phyloP scores from a whole-genome alignment of 2,113 vertebrate genomes.

The Ptilonorhynchus violaceus region DNA sequence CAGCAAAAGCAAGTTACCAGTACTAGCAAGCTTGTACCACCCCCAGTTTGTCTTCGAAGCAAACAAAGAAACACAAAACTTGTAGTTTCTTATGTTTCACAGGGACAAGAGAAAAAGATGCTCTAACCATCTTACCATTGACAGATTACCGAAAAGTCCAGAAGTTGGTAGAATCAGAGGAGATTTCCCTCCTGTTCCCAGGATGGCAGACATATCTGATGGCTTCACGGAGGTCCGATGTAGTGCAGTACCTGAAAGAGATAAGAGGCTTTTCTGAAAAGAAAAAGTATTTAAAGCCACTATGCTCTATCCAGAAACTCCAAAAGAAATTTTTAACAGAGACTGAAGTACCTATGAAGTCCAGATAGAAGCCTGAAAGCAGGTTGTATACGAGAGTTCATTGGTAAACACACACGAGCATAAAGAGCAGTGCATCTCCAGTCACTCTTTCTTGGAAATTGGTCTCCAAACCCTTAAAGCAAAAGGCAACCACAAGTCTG shows the following conservation, averaged over 20 bases:
- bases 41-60: not conserved
- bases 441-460: not conserved
- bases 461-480: not conserved
- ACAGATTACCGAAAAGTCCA: constrained; percentile 67
- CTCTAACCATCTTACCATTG: constrained; percentile 70
- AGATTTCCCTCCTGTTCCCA: constrained; percentile 72
- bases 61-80: not conserved
- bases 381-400: not conserved
- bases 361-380: not conserved
- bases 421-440: not conserved
- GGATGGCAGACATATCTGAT: constrained; percentile 75
- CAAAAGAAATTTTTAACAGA: not conserved
- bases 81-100: not conserved
- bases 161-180: constrained; percentile 71
- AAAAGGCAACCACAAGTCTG: not conserved
- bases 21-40: not conserved
- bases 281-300: not conserved
- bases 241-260: constrained; percentile 65
- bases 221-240: constrained; percentile 67
- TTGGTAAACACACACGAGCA: not conserved
- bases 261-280: not conserved
- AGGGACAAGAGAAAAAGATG: not conserved
- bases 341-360: not conserved
- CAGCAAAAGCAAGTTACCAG: not conserved
- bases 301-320: not conserved